Conservation (phyloP, 2,797 vertebrate species). For the Neosilurus mollespiculum region DNA sequence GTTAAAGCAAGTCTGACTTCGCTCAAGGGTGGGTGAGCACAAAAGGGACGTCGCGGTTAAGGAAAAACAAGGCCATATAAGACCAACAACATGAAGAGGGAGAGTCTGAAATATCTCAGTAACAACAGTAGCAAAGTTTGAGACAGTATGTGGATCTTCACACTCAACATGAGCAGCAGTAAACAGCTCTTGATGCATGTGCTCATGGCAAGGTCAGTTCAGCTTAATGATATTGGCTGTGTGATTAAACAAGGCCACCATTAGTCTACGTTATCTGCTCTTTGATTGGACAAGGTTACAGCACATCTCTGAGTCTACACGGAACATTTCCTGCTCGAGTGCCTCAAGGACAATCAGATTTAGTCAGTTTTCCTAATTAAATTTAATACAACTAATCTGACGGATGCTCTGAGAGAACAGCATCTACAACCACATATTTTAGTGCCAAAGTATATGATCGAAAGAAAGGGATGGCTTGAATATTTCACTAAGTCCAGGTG, state of each 20-base stretch:
- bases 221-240: conserved; percentile 49
- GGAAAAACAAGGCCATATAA: conserved; percentile 37
- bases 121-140: neutral
- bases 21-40: neutral
- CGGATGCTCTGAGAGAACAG: neutral
- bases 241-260: conserved; percentile 60
- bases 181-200: conserved; percentile 9
- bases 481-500: neutral
- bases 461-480: no score
- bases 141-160: neutral
- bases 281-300: conserved; percentile 55
- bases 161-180: neutral
- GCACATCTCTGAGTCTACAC: conserved; percentile 17
- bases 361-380: neutral
- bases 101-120: neutral
- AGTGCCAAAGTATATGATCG: neutral
- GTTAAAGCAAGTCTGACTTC: conserved; percentile 24
- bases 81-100: conserved; percentile 3
- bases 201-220: conserved; percentile 41
- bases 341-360: conserved; percentile 23
- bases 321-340: neutral
- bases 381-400: neutral
- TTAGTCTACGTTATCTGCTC: conserved; percentile 53
- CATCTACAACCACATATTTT: neutral
- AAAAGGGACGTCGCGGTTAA: conserved; percentile 7